phyloP scores from a whole-genome alignment of 2,113 vertebrate species.

The Sinocyclocheilus maitianheensis region DNA sequence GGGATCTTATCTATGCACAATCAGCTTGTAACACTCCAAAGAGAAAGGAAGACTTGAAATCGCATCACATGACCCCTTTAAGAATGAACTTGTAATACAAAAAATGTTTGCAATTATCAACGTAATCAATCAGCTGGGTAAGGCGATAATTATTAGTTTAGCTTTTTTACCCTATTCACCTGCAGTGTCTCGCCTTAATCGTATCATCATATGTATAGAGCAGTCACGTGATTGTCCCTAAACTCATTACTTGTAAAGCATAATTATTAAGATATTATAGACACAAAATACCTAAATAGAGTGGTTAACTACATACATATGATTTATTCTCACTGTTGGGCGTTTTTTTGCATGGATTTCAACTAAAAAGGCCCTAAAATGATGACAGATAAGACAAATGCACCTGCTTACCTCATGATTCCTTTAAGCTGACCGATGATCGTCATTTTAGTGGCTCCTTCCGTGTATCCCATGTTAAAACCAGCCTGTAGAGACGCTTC shows the following conservation, averaged over 20 bases:
- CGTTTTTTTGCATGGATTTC: neutral
- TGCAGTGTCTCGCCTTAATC: neutral
- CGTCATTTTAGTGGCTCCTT: constrained; percentile 77
- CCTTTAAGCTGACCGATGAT: constrained; percentile 85
- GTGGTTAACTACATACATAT: neutral
- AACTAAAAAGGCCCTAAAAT: neutral
- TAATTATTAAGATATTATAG: neutral
- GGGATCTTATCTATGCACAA: no score
- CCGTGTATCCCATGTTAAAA: constrained; percentile 85
- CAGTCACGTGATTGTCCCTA: neutral
- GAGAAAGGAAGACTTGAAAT: no score
- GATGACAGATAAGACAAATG: constrained; percentile 37
- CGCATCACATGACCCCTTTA: no score
- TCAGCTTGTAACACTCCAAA: no score
- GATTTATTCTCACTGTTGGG: neutral
- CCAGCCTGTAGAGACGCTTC: constrained; percentile 83
- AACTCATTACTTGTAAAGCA: neutral
- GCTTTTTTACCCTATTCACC: no score
- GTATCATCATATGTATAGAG: neutral
- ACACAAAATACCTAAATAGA: neutral
- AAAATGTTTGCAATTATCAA: no score
- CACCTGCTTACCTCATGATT: constrained; percentile 80
- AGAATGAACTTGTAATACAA: no score
- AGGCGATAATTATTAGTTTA: no score
- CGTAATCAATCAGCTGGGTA: no score